Evolutionary conservation across 2,797 vertebrate species (phyloP).

Genomic region (Argya squamiceps): DNA sequence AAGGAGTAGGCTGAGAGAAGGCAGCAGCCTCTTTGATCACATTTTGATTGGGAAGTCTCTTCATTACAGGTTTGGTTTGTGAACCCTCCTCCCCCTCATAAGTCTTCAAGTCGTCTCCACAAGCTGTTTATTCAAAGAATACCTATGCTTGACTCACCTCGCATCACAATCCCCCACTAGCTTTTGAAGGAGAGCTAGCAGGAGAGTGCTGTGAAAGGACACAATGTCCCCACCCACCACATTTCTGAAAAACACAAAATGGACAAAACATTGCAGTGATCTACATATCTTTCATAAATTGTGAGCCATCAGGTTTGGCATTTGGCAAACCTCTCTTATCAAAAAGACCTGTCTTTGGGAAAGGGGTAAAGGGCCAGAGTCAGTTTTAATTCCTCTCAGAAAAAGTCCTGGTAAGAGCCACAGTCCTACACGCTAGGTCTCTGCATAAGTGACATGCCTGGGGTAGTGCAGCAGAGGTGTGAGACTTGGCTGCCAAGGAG

Average conservation of each 20-base stretch:
- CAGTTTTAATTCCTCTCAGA: neutral
- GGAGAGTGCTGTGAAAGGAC: neutral
- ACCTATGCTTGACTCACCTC: neutral
- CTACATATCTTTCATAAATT: neutral
- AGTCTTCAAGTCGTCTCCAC: constrained; percentile 14
- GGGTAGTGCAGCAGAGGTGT: neutral
- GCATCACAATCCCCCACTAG: neutral
- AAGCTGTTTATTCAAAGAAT: constrained; percentile 5
- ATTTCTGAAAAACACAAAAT: neutral
- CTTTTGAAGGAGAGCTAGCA: neutral
- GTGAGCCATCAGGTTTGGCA: neutral
- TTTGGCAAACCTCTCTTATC: neutral
- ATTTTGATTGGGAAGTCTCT: constrained; percentile 37
- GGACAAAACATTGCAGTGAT: neutral
- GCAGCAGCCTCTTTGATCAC: constrained; percentile 53
- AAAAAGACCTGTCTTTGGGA: neutral
- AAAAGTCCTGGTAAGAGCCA: neutral
- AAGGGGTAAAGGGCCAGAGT: neutral
- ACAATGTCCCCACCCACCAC: fast-evolving
- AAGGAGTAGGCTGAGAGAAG: constrained; percentile 58
- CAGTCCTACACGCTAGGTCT: neutral
- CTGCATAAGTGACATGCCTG: neutral
- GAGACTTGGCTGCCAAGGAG: neutral
- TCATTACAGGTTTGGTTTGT: constrained; percentile 26
- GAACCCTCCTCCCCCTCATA: constrained; percentile 20